Evolutionary conservation across 2,113 vertebrate species (phyloP).

Genomic region (Mustela lutreola): DNA sequence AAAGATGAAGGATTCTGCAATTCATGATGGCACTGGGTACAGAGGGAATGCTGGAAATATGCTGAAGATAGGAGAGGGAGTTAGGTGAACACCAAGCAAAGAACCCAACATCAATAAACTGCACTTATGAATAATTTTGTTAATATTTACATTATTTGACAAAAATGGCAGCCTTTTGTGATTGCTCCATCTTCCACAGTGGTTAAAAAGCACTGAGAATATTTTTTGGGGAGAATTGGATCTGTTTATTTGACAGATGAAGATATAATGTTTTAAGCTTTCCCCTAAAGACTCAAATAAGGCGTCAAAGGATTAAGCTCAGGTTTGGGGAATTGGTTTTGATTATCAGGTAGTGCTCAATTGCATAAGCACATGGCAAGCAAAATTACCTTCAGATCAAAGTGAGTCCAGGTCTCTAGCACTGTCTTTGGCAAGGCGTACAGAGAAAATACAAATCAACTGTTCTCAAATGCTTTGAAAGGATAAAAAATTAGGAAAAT

Average conservation of each 20-base stretch:
- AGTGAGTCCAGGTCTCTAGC: constrained; percentile 49
- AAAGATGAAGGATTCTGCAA: constrained; percentile 4
- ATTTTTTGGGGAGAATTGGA: background rate
- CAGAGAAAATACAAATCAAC: constrained; percentile 62
- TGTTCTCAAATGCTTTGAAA: constrained; percentile 56
- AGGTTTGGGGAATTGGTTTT: constrained; percentile 36
- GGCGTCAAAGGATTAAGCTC: background rate
- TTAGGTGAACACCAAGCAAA: constrained; percentile 4
- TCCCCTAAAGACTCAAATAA: constrained; percentile 25
- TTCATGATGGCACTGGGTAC: background rate
- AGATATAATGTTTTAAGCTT: background rate
- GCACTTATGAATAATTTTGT: constrained; percentile 47
- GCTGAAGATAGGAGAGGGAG: background rate
- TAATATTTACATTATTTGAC: background rate
- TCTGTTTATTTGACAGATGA: constrained; percentile 14
- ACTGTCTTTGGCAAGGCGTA: constrained; percentile 52
- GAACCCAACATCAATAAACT: background rate
- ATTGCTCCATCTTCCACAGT: background rate
- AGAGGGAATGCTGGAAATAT: background rate
- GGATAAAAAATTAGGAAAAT: constrained; percentile 52
- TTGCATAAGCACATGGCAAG: constrained; percentile 46
- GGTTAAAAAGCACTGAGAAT: constrained; percentile 28
- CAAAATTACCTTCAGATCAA: constrained; percentile 57
- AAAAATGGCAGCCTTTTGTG: background rate
- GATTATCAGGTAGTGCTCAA: constrained; percentile 33